A percentile compares a stretch with the other conserved stretches of the same genome.
These are phyloP conservation scores for Chelon auratus DNA, from an alignment of 2,797 vertebrate genomes.

Conservation along the genomic window DNA sequence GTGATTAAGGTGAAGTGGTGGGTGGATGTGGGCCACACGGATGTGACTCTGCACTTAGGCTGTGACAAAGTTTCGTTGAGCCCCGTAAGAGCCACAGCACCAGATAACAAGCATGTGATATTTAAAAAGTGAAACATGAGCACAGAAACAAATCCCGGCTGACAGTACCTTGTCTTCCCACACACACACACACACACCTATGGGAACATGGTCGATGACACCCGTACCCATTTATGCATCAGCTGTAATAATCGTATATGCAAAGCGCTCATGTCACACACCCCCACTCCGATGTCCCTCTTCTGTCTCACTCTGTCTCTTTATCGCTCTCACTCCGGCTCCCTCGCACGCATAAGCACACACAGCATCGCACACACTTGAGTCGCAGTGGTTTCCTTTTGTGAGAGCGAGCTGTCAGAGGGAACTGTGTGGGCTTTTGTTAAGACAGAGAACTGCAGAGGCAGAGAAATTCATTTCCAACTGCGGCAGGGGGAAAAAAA, in stretches of 20 bases:
- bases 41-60: constrained; percentile 42
- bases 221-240: constrained; percentile 64
- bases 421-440: constrained; percentile 79
- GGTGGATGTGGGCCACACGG: constrained; percentile 35
- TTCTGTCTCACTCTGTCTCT: constrained; percentile 45
- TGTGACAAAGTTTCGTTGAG: constrained; percentile 57
- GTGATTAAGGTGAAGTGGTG: constrained; percentile 7
- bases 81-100: constrained; percentile 32
- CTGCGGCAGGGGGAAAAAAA: constrained; percentile 54
- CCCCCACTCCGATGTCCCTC: constrained; percentile 69
- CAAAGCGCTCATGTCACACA: constrained; percentile 66
- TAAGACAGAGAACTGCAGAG: constrained; percentile 75
- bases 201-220: constrained; percentile 45
- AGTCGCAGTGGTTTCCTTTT: constrained; percentile 71
- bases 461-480: constrained; percentile 79
- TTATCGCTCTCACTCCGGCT: constrained; percentile 44
- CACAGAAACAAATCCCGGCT: constrained; percentile 55
- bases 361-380: constrained; percentile 44
- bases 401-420: constrained; percentile 76
- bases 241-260: constrained; percentile 71
- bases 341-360: constrained; percentile 44
- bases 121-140: constrained; percentile 71
- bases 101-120: constrained; percentile 57
- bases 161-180: constrained; percentile 62
- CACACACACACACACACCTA: constrained; percentile 27